Conservation (phyloP, 2,888 invertebrate species). For the Punctoribates punctum region DNA sequence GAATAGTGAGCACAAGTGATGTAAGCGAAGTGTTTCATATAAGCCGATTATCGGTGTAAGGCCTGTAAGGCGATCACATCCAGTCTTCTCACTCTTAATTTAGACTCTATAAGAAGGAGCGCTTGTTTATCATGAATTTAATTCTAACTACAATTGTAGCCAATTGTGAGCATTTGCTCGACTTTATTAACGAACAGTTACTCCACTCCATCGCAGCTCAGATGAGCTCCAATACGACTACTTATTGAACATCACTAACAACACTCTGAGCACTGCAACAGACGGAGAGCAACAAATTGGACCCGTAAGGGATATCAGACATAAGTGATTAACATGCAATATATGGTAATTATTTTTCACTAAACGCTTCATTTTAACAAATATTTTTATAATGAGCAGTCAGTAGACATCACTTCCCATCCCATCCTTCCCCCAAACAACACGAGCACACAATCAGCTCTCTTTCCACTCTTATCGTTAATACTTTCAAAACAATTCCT, state of each 20-base stretch:
- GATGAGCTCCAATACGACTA: neutral
- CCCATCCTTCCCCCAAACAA: no score
- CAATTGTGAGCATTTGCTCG: neutral
- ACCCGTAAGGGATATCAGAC: slow-evolving; percentile 9
- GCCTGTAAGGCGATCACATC: slow-evolving; percentile 21
- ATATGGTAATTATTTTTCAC: neutral
- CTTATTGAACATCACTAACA: neutral
- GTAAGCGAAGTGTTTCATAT: slow-evolving; percentile 14
- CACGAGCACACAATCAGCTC: no score
- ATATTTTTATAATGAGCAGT: neutral
- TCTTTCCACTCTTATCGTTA: no score
- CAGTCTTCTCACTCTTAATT: slow-evolving; percentile 12
- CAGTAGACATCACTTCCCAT: neutral
- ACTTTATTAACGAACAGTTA: slow-evolving; percentile 3
- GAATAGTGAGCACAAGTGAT: neutral
- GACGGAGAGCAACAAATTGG: slow-evolving; percentile 3
- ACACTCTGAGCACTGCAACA: neutral
- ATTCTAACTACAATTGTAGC: no score
- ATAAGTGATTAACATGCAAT: slow-evolving; percentile 6
- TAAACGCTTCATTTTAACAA: neutral
- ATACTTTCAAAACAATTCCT: no score
- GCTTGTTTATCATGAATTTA: slow-evolving; percentile 11
- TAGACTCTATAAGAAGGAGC: neutral
- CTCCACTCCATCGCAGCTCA: neutral
- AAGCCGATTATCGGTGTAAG: slow-evolving; percentile 23